Percentiles rank a stretch among this genome's conserved stretches.
Evolutionary conservation across 2,113 vertebrate species (phyloP).

Genomic region (Ciconia boyciana): DNA sequence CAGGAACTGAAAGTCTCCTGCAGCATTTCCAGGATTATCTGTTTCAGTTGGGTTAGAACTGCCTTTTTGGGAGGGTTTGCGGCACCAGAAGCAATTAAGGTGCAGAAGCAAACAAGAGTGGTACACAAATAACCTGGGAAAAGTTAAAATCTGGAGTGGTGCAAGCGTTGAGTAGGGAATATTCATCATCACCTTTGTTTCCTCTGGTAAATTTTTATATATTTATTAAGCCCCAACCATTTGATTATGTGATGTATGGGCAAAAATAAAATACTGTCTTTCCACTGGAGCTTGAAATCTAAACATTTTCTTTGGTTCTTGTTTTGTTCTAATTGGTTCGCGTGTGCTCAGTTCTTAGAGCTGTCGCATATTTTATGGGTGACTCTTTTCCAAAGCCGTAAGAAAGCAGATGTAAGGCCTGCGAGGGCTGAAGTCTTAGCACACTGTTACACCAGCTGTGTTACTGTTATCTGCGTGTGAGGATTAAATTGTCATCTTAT

Average conservation of each 20-base stretch:
- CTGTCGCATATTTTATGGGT: neutral
- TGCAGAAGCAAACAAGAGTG: neutral
- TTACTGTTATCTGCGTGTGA: neutral
- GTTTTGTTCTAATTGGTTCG: neutral
- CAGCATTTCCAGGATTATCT: neutral
- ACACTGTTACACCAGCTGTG: slow-evolving; percentile 24
- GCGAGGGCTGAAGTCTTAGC: neutral
- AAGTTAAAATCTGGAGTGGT: neutral
- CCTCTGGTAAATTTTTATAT: neutral
- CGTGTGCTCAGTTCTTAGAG: neutral
- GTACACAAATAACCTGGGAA: neutral
- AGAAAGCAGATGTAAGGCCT: slow-evolving; percentile 8
- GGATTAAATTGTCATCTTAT: slow-evolving; percentile 24
- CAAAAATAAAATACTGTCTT: neutral
- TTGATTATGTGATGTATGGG: neutral
- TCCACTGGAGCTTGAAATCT: neutral
- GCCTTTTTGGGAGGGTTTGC: neutral
- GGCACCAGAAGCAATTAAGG: neutral
- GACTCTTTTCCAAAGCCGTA: neutral
- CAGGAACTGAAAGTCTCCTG: neutral
- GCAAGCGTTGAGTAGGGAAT: neutral
- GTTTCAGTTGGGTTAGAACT: neutral
- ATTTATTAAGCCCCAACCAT: neutral
- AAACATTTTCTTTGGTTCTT: neutral
- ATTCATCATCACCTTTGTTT: neutral